Base-by-base conservation (phyloP, 2,113 vertebrate species). In the Irena cyanogastra region DNA sequence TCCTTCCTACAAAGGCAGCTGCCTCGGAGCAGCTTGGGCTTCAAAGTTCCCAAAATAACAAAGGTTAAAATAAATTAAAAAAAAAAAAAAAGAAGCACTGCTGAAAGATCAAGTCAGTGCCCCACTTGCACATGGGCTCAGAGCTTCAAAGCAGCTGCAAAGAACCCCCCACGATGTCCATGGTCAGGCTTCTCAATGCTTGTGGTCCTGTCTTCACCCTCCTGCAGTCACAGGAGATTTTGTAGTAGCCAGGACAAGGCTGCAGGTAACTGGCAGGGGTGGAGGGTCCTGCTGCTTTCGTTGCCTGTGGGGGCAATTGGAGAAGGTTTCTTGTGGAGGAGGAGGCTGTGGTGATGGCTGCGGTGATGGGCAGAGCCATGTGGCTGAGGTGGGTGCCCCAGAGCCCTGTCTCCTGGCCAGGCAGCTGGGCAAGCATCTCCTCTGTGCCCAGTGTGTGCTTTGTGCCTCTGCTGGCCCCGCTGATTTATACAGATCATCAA, bases 401-500 rank as follows among this genome's bases (percentile, higher is more conserved):
- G 5, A 20, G 60, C 52, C 28, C 19, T 31, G 47, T 69, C 59
- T 60, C 28, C 13, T 24, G 12, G 33, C 63, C 56, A 21, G 37
- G 13, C 7, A 31, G 39, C 22, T 65, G 42, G 84, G 35, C 69
- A 74, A 17, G 30, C 28, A 16, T 44, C 42, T 56, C 60, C 54
- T 86, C 64, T 4, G 3, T 45, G 59, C 39, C 37, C 63, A 85
- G 5, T 0, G 10, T 8, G 13, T 45, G 13, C 60, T 71, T 27
- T 54, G 94, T 97, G 89, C 66, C 79, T 97, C 89, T 93, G 64
- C 91, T 91, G 92, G 93, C 89, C 95, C 88, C 0, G 20, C 94
- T 97, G 98, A 97, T 97, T 97, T 96, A 93, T 95, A 94, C 81
- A 96, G 95, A 97, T 97, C 96, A 96, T 97, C 96, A 96, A 93